These are phyloP conservation scores for Melozone crissalis DNA, from an alignment of 2,113 vertebrate species.

Conservation along the genomic window DNA sequence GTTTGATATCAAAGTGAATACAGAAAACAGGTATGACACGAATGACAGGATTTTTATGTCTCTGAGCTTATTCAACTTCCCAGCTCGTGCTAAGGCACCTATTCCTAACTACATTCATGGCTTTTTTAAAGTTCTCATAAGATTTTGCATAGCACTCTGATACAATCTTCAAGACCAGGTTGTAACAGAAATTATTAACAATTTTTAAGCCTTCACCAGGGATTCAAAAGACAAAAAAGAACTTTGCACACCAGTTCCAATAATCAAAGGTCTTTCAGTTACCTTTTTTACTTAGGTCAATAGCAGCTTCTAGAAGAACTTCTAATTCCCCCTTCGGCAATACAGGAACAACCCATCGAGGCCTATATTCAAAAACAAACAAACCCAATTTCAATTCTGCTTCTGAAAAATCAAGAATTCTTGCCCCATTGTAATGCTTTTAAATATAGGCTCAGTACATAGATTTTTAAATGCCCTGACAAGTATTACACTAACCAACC, in stretches of 20 bases:
- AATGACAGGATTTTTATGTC: background rate
- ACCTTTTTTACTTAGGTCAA: conserved; percentile 99
- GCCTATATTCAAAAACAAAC: conserved; percentile 75
- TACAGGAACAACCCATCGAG: conserved; percentile 99
- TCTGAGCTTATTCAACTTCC: background rate
- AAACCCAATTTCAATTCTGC: background rate
- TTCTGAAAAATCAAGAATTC: background rate
- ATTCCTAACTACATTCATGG: background rate
- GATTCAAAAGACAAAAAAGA: background rate
- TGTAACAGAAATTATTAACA: background rate
- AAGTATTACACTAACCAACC: background rate
- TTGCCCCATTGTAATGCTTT: background rate
- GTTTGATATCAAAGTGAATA: conserved; percentile 10
- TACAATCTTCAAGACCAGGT: background rate
- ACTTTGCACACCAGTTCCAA: background rate
- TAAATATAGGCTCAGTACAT: background rate
- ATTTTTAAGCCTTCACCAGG: background rate
- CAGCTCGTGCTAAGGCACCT: background rate
- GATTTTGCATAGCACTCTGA: background rate
- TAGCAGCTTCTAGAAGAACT: conserved; percentile 99
- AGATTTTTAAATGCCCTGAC: background rate
- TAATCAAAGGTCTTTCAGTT: conserved; percentile 16
- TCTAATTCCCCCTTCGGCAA: conserved; percentile 99
- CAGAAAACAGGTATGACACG: background rate
- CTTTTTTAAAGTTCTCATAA: background rate